Base-by-base conservation (phyloP, 2,113 vertebrate species). In the Oryzias woworae region DNA sequence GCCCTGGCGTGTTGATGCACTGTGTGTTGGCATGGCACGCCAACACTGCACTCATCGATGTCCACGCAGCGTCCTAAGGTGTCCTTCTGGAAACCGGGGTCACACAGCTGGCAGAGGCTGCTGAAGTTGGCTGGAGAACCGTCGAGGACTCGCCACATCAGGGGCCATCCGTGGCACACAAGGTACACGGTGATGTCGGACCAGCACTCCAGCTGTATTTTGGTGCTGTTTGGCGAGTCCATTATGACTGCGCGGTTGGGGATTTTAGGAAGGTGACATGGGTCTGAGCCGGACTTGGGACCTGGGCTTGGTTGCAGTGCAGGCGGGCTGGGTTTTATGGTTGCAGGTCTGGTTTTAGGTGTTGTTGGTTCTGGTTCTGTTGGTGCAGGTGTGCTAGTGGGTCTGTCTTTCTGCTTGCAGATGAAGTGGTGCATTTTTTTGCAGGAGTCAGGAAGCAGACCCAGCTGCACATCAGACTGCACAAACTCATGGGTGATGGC, bases 1-100 rank as follows among this genome's bases (percentile, higher is more conserved):
- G 22, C 89, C 89, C 1, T n/a, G 5, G 12, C 0, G 78, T 81
- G 74, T 90, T 88, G 5, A 62, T 20, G 47, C 91, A 92, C 16
- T n/a, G 0, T 1, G 15, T 58, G 41, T 16, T 18, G 26, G 62
- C 89, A 92, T 12, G 50, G 45, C 28, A 13, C 2, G 15, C 7
- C 15, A n/a, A 36, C 2, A 1, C 18, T 2, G 51, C 90, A 92
- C 77, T 90, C 79, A 10, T 90, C 48, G 0, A 86, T 10, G 42
- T 88, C 83, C 44, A 64, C 65, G n/a, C 91, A 92, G 3, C 15
- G 44, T 17, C 69, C 86, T 0, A 36, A 58, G 0, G 5, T 2
- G 3, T 86, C 22, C 1, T 55, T 78, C 24, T 23, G 57, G 41
- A 69, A 86, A 14, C 87, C 90, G 7, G 0, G 0, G 0, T 23